A percentile compares a stretch with the other conserved stretches of the same genome.
phyloP scores from a whole-genome alignment of 2,888 invertebrate species.

The Lepidocyrtoides sp. region DNA sequence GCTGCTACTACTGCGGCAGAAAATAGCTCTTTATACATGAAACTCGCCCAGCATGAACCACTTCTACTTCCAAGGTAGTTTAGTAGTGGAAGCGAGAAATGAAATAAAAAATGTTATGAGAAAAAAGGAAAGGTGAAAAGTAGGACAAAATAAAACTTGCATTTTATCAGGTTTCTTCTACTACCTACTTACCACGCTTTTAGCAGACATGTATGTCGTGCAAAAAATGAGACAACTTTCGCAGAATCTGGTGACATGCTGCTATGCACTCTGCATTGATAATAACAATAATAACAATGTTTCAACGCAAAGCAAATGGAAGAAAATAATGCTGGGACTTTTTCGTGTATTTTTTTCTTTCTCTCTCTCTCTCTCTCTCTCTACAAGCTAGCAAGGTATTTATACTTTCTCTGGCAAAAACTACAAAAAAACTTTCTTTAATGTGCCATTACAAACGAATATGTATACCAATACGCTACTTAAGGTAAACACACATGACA shows the following conservation, averaged over 20 bases:
- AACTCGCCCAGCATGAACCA: not conserved
- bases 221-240: constrained; percentile 42
- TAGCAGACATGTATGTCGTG: constrained; percentile 26
- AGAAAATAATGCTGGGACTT: not conserved
- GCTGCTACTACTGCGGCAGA: not conserved
- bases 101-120: constrained; percentile 29
- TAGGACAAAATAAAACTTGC: constrained; percentile 60
- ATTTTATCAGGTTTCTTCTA: constrained; percentile 42
- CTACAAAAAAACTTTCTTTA: constrained; percentile 25
- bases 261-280: constrained; percentile 37
- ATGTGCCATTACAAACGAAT: constrained; percentile 24
- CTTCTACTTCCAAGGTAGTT: not conserved
- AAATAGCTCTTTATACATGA: constrained; percentile 5
- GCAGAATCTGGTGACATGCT: constrained; percentile 56
- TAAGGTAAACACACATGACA: not conserved
- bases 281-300: constrained; percentile 9
- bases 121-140: constrained; percentile 40
- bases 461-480: not conserved
- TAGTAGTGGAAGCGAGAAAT: not conserved
- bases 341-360: not conserved
- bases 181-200: constrained; percentile 31
- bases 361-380: no score
- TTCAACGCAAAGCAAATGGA: constrained; percentile 24
- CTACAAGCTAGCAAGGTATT: not conserved
- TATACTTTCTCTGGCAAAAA: not conserved